phyloP scores from a whole-genome alignment of 2,888 invertebrate genomes.

The Prenolepis imparis region DNA sequence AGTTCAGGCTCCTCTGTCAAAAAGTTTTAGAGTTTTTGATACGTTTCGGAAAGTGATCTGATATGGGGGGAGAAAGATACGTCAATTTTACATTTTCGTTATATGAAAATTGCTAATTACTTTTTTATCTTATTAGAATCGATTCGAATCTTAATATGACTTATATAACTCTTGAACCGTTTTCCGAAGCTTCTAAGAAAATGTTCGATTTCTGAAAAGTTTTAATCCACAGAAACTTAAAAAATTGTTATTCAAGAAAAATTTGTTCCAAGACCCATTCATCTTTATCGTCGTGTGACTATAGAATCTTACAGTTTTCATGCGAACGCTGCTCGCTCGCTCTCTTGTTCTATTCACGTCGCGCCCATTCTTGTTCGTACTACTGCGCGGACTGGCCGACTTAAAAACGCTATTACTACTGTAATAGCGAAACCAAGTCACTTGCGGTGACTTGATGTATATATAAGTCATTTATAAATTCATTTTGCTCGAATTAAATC shows the following conservation, averaged over 20 bases:
- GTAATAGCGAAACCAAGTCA: background rate
- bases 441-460: background rate
- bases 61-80: background rate
- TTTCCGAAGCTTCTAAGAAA: background rate
- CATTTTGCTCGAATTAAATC: background rate
- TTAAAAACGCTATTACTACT: slow-evolving; percentile 7
- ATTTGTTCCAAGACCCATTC: background rate
- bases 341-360: slow-evolving; percentile 8
- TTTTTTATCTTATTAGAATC: background rate
- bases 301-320: slow-evolving; percentile 1
- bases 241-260: slow-evolving; percentile 19
- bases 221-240: slow-evolving; percentile 6
- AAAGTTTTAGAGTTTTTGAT: background rate
- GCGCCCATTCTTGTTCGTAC: slow-evolving; percentile 7
- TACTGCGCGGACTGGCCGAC: background rate
- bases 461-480: background rate
- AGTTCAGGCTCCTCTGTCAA: background rate
- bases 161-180: background rate
- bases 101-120: background rate
- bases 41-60: background rate
- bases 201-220: slow-evolving; percentile 14
- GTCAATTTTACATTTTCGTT: background rate
- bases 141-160: background rate
- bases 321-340: background rate
- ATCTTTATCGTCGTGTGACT: slow-evolving; percentile 11